Base-by-base conservation (phyloP, 2,797 vertebrate genomes). In the Pangasius krempfi region DNA sequence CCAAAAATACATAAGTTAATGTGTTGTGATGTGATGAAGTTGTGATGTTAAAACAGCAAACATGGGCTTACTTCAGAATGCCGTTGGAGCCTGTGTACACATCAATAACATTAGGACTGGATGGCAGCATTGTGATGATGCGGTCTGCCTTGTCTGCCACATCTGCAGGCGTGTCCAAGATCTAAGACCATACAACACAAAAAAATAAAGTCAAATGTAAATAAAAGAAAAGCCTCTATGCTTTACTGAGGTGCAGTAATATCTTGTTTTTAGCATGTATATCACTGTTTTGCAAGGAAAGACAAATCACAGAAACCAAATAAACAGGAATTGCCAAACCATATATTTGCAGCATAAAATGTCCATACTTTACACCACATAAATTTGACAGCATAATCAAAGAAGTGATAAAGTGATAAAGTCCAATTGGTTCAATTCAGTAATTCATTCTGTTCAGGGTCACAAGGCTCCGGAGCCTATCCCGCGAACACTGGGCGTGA, bases 71-170 rank as follows among this genome's bases (percentile, higher is more conserved):
- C 97, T 97, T 97, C 25, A 99, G 95, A 96, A 99, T 98, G 92
- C 99, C 99, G 90, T 97, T 98, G 91, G 95, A 92, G 92, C 99
- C 98, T 5, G 97, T 97, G 94, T 99, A 99, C 89, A 95, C 99
- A 33, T 99, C 99, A 88, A 95, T 86, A 2, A 98, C 97, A 92
- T 99, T 98, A 62, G 97, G 96, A 95, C 97, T 99, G 80, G 98
- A 98, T 80, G 98, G 99, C 90, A 99, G 95, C 99, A 99, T 99
- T 84, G 98, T 99, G 94, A 99, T 98, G 92, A 99, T 99, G 92
- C 99, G 96, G 94, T 99, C 99, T 70, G 97, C 98, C 94, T 96
- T 98, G 87, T 99, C 99, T 72, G 98, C 98, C 80, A 99, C 98
- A 14, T 99, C 99, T 92, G 97, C 97, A 90, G 99, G 98, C 64